Conservation (phyloP, 2,888 invertebrate species). For the Uropetala carovei region DNA sequence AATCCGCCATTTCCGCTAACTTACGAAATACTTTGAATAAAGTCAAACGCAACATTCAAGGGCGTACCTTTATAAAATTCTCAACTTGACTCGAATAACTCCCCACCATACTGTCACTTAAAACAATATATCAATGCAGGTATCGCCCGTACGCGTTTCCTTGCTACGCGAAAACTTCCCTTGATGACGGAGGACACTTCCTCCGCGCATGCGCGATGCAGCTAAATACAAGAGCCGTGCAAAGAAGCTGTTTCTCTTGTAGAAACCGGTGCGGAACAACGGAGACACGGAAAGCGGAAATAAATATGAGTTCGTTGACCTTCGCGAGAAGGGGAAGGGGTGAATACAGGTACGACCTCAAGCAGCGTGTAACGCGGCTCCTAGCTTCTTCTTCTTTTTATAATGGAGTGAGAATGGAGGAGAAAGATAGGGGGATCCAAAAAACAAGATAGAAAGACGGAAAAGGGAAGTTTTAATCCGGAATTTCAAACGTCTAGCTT, state of each 20-base stretch:
- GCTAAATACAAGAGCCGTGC: neutral
- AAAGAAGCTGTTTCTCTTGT: conserved; percentile 55
- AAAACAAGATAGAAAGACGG: neutral
- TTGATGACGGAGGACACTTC: neutral
- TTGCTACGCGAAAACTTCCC: neutral
- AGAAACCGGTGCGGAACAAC: conserved; percentile 61
- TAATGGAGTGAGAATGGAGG: neutral
- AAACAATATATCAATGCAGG: too few relatives aligned
- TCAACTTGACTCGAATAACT: too few relatives aligned
- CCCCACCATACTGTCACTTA: too few relatives aligned
- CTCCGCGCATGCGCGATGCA: neutral
- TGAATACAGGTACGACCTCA: neutral
- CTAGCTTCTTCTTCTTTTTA: neutral
- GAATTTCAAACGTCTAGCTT: neutral
- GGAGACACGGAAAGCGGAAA: conserved; percentile 55
- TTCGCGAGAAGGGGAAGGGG: conserved; percentile 30
- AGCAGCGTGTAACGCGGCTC: conserved; percentile 1
- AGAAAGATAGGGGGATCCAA: neutral
- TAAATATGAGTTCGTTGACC: conserved; percentile 48
- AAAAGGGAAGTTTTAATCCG: neutral
- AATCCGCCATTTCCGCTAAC: too few relatives aligned
- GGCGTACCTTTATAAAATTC: too few relatives aligned
- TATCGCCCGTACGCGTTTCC: too few relatives aligned
- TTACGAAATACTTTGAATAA: too few relatives aligned
- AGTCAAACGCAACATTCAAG: too few relatives aligned